Conservation (phyloP, 2,797 vertebrate species). For the Dendrocincla fuliginosa region DNA sequence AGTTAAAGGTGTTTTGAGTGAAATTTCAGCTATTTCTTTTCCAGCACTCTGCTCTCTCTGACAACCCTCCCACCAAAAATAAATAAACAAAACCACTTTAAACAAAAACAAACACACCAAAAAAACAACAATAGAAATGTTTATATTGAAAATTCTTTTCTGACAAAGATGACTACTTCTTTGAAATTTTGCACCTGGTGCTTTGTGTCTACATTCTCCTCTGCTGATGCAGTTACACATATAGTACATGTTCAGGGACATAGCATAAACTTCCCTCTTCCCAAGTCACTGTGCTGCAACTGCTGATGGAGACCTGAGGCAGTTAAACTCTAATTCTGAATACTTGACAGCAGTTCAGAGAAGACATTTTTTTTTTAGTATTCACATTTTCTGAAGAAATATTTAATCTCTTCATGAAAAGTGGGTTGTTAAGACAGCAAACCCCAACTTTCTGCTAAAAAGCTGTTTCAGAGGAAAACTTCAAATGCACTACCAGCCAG, state of each 20-base stretch:
- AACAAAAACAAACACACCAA: not conserved
- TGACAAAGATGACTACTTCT: not conserved
- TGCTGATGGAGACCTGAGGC: not conserved
- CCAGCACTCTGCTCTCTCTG: not conserved
- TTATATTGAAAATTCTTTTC: not conserved
- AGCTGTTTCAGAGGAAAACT: not conserved
- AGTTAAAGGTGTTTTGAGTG: not conserved
- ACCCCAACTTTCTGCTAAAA: not conserved
- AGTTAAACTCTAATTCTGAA: not conserved
- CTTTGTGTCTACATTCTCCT: not conserved
- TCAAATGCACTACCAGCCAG: not conserved
- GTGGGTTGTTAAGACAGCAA: not conserved
- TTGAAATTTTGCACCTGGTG: not conserved
- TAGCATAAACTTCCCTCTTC: not conserved
- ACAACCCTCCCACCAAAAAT: fast-evolving
- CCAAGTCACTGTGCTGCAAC: fast-evolving
- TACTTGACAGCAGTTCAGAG: not conserved
- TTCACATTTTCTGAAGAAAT: not conserved
- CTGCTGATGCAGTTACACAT: not conserved
- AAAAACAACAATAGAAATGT: not conserved
- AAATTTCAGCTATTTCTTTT: not conserved
- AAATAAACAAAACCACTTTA: not conserved
- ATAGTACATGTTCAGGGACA: fast-evolving
- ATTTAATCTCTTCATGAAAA: not conserved
- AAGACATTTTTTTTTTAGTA: not conserved